Conservation (phyloP, 2,797 vertebrate species). For the Cheracebus regulus region DNA sequence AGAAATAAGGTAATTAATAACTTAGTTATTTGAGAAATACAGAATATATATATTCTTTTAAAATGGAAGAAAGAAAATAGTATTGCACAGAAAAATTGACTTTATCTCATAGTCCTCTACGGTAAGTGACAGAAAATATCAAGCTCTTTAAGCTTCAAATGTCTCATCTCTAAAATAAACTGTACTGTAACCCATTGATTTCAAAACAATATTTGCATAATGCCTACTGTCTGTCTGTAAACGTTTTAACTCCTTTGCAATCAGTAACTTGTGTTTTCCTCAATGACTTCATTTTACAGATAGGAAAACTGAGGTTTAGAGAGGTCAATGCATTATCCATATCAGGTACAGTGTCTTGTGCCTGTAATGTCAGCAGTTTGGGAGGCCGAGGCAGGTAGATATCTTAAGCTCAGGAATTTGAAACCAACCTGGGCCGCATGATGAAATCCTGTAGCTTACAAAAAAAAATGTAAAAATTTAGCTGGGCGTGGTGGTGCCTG, state of each 20-base stretch:
- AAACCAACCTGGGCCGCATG: background rate
- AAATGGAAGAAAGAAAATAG: background rate
- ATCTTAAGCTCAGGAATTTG: background rate
- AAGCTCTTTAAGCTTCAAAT: background rate
- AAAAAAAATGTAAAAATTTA: background rate
- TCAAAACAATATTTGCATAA: background rate
- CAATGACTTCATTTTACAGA: background rate
- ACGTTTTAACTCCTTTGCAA: background rate
- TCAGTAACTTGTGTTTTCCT: background rate
- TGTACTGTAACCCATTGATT: background rate
- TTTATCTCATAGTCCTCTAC: background rate
- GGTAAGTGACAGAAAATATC: background rate
- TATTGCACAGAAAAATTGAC: background rate
- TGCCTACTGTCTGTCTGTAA: background rate
- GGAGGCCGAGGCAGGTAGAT: background rate
- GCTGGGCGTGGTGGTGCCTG: rapidly evolving
- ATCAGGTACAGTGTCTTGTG: background rate
- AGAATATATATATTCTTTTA: background rate
- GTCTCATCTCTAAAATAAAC: background rate
- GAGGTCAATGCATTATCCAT: background rate
- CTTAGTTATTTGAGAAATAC: background rate
- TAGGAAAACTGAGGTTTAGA: background rate
- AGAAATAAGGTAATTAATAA: background rate
- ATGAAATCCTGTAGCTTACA: background rate
- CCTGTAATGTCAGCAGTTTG: background rate